Evolutionary conservation across 2,797 vertebrate species (phyloP).

Genomic region (Hoplostethus atlanticus): DNA sequence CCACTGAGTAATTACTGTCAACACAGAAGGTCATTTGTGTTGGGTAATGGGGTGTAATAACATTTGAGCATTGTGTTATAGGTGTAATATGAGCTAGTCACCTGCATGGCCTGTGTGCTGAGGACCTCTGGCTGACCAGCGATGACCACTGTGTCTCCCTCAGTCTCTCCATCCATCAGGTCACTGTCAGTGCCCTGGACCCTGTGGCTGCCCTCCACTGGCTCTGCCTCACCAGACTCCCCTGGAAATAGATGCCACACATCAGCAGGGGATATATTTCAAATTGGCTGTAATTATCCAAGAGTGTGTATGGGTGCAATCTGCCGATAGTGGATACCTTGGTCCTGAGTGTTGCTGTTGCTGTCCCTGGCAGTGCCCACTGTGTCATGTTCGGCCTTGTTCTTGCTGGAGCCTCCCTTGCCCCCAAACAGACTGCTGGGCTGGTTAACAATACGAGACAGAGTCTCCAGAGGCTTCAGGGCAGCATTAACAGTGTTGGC

Average conservation of each 20-base stretch:
- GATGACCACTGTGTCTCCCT: conserved; percentile 93
- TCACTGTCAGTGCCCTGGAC: conserved; percentile 91
- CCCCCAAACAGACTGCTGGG: conserved; percentile 95
- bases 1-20: background rate
- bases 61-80: background rate
- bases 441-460: conserved; percentile 97
- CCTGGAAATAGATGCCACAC: conserved; percentile 77
- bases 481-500: conserved; percentile 98
- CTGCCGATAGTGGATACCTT: conserved; percentile 80
- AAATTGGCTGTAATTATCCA: background rate
- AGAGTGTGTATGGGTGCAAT: background rate
- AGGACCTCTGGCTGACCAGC: conserved; percentile 94
- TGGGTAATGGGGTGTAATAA: background rate
- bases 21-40: background rate
- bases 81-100: conserved; percentile 56
- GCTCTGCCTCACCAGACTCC: conserved; percentile 91
- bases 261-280: conserved; percentile 26
- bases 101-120: conserved; percentile 97
- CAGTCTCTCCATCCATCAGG: conserved; percentile 95
- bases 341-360: conserved; percentile 92
- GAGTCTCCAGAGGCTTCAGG: conserved; percentile 94
- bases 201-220: conserved; percentile 90
- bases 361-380: conserved; percentile 89
- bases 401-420: conserved; percentile 94
- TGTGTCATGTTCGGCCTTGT: conserved; percentile 92